phyloP scores from a whole-genome alignment of 2,113 vertebrate genomes.

The Desmodus rotundus region DNA sequence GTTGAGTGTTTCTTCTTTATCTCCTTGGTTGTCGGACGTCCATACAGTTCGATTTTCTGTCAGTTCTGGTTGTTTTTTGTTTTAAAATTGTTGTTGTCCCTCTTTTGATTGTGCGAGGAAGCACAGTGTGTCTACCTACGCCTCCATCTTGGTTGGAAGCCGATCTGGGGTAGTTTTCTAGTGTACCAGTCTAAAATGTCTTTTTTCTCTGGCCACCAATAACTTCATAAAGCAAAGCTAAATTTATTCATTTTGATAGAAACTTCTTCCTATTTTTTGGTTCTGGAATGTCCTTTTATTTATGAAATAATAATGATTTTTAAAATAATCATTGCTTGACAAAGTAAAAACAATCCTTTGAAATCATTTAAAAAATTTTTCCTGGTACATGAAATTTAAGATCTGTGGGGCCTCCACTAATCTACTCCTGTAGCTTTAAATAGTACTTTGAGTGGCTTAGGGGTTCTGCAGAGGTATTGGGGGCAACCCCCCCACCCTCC shows the following conservation, averaged over 20 bases:
- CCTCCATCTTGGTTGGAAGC: too few species aligned
- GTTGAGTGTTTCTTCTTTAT: too few species aligned
- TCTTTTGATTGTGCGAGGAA: too few species aligned
- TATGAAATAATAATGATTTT: neutral
- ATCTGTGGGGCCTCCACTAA: neutral
- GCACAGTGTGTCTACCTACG: too few species aligned
- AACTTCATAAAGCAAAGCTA: neutral
- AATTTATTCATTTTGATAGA: neutral
- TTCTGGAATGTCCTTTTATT: neutral
- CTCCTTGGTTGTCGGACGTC: too few species aligned
- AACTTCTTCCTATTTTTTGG: neutral
- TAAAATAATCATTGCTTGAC: neutral
- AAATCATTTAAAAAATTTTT: neutral
- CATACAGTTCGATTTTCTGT: too few species aligned
- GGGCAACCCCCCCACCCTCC: too few species aligned
- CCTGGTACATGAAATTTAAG: neutral
- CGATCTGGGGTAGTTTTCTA: neutral
- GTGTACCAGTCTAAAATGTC: neutral
- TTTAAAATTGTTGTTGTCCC: too few species aligned
- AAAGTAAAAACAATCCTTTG: neutral
- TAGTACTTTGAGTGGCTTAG: neutral
- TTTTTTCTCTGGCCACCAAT: neutral
- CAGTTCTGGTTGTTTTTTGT: too few species aligned
- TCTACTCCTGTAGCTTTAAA: neutral
- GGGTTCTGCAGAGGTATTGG: neutral